Evolutionary conservation across 2,888 invertebrate species (phyloP).

Genomic region (Gnatocerus cornutus): DNA sequence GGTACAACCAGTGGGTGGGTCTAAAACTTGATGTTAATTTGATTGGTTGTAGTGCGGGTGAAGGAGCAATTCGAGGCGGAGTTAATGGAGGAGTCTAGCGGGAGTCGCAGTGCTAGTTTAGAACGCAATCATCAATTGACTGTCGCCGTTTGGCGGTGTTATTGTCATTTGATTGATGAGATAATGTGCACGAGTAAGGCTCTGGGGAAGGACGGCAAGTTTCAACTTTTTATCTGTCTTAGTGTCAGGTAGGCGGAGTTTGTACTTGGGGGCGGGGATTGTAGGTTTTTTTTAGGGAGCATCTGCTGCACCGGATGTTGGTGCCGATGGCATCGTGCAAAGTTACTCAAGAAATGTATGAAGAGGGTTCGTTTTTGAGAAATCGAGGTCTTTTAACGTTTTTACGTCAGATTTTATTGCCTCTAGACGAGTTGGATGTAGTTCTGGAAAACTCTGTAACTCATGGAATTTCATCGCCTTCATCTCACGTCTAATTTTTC

Average conservation of each 20-base stretch:
- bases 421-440: conserved; percentile 91
- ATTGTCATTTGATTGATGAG: conserved; percentile 91
- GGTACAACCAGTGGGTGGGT: conserved; percentile 73
- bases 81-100: conserved; percentile 76
- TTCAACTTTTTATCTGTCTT: conserved; percentile 96
- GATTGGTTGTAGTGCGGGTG: conserved; percentile 76
- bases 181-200: conserved; percentile 88
- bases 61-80: conserved; percentile 88
- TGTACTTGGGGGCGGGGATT: conserved; percentile 81
- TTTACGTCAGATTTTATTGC: conserved; percentile 91
- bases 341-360: conserved; percentile 94
- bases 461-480: conserved; percentile 74
- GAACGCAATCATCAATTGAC: conserved; percentile 70
- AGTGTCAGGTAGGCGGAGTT: conserved; percentile 93
- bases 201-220: conserved; percentile 98
- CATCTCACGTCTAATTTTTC: conserved; percentile 53
- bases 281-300: conserved; percentile 77
- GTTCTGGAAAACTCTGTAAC: conserved; percentile 91
- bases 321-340: conserved; percentile 93
- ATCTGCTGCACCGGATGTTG: conserved; percentile 91
- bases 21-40: neutral
- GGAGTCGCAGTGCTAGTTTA: conserved; percentile 65
- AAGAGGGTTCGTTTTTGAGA: conserved; percentile 95
- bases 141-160: conserved; percentile 87
- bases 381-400: conserved; percentile 90